Base-by-base conservation (phyloP, 2,797 vertebrate species). In the Anas capensis region DNA sequence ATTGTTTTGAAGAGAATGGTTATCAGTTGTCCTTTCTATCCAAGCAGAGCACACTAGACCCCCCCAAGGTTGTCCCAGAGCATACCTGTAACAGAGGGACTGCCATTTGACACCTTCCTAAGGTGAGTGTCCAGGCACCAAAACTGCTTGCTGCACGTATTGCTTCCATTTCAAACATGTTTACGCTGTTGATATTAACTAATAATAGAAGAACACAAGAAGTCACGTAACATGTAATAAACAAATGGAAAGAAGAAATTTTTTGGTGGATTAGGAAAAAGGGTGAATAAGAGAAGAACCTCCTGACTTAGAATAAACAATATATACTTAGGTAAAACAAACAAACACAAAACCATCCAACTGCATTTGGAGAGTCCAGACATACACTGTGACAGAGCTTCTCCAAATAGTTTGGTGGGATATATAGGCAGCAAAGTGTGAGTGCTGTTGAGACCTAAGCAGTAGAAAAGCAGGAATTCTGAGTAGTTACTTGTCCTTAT, bases 91-190 rank as follows among this genome's bases (percentile, higher is more conserved):
- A 33, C 6, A 34, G 40, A 19, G 20, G 23, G 9, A 33, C 12
- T 19, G 20, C 10, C 14, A 6, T 21, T 64, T 4, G 1, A 24
- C 24, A 3, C 49, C 9, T 56, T 76, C 21, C 23, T 49, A 56
- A 49, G 53, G 54, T 2, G 14, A 48, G 6, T 12, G 14, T 12
- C 0, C 1, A 38, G 7, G 57, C 34, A 23, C 7, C 10, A 58
- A 73, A 85, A 42, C 38, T 33, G 6, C 16, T 51, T 62, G 17
- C 23, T 73, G 23, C 21, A 58, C 65, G 5, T 21, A 20, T 9
- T 24, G 3, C 53, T 88, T 85, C 18, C 15, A 38, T 3, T 64
- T 71, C 7, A 66, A 33, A 36, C 40, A 24, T 36, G 2, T 64
- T 57, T 86, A 75, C 11, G 33, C 1, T 6, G 66, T 66, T 83